Percentiles rank a stretch among this genome's conserved stretches.
phyloP scores from a whole-genome alignment of 2,888 invertebrate genomes.

The Chloroclystis v-ata region DNA sequence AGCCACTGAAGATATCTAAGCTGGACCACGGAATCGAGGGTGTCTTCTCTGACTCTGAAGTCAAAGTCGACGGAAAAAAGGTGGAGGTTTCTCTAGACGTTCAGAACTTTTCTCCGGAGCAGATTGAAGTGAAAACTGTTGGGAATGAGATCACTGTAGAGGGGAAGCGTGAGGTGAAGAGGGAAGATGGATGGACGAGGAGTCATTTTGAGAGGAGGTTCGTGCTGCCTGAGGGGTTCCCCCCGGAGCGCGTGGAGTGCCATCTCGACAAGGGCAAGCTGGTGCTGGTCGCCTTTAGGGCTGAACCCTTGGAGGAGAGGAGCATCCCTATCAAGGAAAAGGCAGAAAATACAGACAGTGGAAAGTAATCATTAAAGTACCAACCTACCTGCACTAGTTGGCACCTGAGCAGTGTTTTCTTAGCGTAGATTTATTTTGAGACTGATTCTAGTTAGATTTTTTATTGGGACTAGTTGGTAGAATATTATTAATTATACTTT shows the following conservation, averaged over 20 bases:
- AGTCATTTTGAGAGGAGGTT: conserved; percentile 88
- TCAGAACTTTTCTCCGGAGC: conserved; percentile 87
- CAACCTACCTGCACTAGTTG: no score
- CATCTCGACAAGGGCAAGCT: conserved; percentile 87
- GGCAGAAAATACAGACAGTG: conserved; percentile 15
- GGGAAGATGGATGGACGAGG: conserved; percentile 85
- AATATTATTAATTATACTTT: no score
- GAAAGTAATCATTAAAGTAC: conserved; percentile 12
- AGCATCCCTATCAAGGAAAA: conserved; percentile 58
- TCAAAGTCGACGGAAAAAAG: conserved; percentile 80
- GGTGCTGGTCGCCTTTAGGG: conserved; percentile 81
- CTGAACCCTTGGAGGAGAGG: conserved; percentile 56
- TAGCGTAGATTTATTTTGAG: conserved; percentile 5
- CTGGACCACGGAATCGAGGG: conserved; percentile 65
- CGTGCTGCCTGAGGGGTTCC: conserved; percentile 85
- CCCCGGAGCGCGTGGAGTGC: conserved; percentile 84
- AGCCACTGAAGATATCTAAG: conserved; percentile 54
- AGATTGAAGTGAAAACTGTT: conserved; percentile 86
- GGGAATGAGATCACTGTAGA: conserved; percentile 85
- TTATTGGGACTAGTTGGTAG: no score
- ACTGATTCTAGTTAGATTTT: no score
- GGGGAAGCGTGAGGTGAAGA: conserved; percentile 87
- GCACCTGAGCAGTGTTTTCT: no score
- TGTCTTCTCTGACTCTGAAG: conserved; percentile 74
- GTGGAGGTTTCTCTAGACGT: conserved; percentile 87